A percentile compares a stretch with the other conserved stretches of the same genome.
Conservation (phyloP, 2,797 vertebrate genomes). For the Cuculus canorus region DNA sequence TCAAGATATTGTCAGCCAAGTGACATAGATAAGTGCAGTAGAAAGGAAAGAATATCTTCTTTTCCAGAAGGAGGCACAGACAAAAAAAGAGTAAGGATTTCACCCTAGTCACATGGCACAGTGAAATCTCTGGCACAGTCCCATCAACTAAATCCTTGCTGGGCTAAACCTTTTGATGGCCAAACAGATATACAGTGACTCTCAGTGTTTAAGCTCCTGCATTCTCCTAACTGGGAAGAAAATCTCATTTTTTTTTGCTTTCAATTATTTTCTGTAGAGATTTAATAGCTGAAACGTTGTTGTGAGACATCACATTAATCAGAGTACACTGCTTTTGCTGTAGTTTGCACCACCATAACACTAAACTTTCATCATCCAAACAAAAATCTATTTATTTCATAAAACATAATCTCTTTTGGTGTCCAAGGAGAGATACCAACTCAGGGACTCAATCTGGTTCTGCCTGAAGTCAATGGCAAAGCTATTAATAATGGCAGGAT, state of each 20-base stretch:
- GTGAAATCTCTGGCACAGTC: neutral
- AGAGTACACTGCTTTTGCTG: conserved; percentile 33
- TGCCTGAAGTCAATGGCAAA: conserved; percentile 42
- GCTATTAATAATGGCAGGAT: conserved; percentile 64
- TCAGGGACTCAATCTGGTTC: neutral
- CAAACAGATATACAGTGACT: neutral
- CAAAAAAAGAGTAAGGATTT: neutral
- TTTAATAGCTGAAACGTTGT: conserved; percentile 30
- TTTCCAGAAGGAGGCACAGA: neutral
- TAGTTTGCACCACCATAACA: conserved; percentile 22
- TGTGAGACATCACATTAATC: conserved; percentile 15
- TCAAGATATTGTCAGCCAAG: neutral
- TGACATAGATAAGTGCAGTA: neutral
- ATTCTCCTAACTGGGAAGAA: neutral
- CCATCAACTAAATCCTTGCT: neutral
- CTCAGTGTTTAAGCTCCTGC: neutral
- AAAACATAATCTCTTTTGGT: neutral
- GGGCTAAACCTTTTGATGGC: neutral
- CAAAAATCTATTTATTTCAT: conserved; percentile 43
- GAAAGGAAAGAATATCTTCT: neutral
- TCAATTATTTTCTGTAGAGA: neutral
- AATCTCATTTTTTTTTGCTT: neutral
- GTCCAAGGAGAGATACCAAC: conserved; percentile 36
- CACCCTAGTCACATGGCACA: neutral
- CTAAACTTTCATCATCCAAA: conserved; percentile 25